Evolutionary conservation across 1,140 invertebrate genomes (phyloP), one percentile per base, ranked within the genome.

Genomic region (Eulimnadia texana): DNA sequence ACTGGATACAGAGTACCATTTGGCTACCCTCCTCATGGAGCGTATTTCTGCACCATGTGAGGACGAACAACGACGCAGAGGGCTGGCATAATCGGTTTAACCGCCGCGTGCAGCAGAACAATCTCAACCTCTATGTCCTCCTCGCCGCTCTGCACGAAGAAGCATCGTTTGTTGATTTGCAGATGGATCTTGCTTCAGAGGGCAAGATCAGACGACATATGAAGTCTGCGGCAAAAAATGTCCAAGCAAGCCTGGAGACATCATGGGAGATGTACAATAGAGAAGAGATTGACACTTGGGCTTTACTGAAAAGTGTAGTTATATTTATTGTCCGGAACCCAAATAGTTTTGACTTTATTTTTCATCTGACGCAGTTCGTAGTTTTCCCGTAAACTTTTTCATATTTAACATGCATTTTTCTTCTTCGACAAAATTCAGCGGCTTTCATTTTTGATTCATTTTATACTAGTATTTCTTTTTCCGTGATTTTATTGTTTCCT

Each of bases 1-100:
- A 11, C 11, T 55, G 53, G 53, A 55, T 55, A 19, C 3, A 22
- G 6, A 25, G 22, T 55, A 22, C 20, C 3, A 25, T 27, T 24
- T 55, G 53, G 20, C 53, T 16, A 3, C 53, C 53, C 6, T 24
- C 22, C 3, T 16, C 53, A 22, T 55, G 53, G 53, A 25, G 22
- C n/a, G 53, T 55, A 6, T 55, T 22, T 16, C 19, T 55, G 20
- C 20, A 22, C 16, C 10, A 3, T 16, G 53, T 55, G 6, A n/a
- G 53, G 6, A 55, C 53, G 27, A 55, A 55, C 13, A 55, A 55
- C 16, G 53, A 55, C 16, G 53, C 53, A 2, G n/a, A 55, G 16
- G 53, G 53, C 16, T 55, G 53, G 53, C 50, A 55, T 23, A 55
- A 55, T 25, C 22, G 53, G 3, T 24, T 1, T 3, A 3, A 55